Percentiles rank a stretch among this genome's conserved stretches.
phyloP scores from a whole-genome alignment of 2,797 vertebrate species.

The Podarcis lilfordi region DNA sequence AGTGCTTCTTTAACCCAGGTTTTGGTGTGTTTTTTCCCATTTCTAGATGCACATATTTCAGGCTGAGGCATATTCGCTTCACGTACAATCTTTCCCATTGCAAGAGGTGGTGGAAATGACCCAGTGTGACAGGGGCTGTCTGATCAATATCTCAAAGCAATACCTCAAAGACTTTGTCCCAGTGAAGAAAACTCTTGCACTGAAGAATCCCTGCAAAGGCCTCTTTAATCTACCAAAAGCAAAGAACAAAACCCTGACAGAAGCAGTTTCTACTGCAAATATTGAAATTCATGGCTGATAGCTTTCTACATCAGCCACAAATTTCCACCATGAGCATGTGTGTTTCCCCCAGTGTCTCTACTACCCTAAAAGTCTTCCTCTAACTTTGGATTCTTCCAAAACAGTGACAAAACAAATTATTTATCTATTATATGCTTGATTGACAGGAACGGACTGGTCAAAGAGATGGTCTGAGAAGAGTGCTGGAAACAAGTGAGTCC shows the following conservation, averaged over 20 bases:
- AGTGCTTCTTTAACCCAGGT: not conserved
- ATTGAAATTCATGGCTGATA: conserved; percentile 51
- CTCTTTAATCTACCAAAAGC: conserved; percentile 58
- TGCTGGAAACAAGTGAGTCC: not conserved
- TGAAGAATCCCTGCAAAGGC: conserved; percentile 53
- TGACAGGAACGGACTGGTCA: not conserved
- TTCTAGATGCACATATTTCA: not conserved
- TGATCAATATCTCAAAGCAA: conserved; percentile 54
- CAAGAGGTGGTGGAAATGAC: conserved; percentile 51
- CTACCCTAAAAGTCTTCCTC: conserved; percentile 41
- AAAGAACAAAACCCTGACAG: conserved; percentile 50
- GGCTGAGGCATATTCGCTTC: conserved; percentile 36
- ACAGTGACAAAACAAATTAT: not conserved
- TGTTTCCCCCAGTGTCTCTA: conserved; percentile 2
- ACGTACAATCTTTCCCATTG: conserved; percentile 25
- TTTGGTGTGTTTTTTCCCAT: not conserved
- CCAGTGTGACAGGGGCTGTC: conserved; percentile 37
- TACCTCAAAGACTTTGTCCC: conserved; percentile 42
- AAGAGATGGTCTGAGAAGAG: not conserved
- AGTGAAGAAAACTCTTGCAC: conserved; percentile 39
- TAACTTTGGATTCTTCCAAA: conserved; percentile 45
- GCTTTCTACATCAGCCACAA: conserved; percentile 40
- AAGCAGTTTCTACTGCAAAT: conserved; percentile 38
- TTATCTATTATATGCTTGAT: not conserved
- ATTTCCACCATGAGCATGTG: conserved; percentile 28